Conservation (phyloP, 2,113 vertebrate genomes). For the Marmota flaviventris region DNA sequence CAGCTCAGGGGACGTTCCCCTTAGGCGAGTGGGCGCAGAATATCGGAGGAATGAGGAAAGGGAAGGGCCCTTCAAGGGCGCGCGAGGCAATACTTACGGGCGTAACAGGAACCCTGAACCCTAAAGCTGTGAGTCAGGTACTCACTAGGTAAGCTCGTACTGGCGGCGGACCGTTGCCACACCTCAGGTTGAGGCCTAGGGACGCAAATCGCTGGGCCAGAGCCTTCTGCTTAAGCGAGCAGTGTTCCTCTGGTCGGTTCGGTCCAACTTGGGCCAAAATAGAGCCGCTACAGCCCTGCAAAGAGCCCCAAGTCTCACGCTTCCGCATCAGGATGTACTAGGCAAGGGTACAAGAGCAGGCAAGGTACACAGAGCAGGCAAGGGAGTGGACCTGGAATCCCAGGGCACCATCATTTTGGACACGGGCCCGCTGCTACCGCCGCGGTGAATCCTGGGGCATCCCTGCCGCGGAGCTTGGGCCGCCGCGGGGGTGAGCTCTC, state of each 20-base stretch:
- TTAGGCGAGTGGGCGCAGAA: not conserved
- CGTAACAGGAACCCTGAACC: not conserved
- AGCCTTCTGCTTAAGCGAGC: not conserved
- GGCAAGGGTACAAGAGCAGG: not conserved
- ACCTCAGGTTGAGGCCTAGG: not conserved
- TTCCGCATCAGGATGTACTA: not conserved
- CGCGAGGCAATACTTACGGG: rapidly evolving
- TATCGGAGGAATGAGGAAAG: not conserved
- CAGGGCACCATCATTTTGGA: constrained; percentile 85
- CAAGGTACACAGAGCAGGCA: not conserved
- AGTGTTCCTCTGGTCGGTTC: not conserved
- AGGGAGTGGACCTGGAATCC: not conserved
- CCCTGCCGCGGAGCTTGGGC: not conserved
- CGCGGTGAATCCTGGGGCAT: not conserved
- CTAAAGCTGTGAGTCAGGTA: not conserved
- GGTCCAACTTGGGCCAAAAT: not conserved
- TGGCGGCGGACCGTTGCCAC: not conserved
- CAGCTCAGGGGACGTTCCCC: not conserved
- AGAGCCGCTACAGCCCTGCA: not conserved
- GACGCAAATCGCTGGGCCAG: not conserved
- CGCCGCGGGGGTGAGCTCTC: not conserved
- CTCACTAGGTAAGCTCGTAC: rapidly evolving
- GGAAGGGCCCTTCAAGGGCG: not conserved
- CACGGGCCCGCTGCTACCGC: constrained; percentile 7
- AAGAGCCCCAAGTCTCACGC: not conserved